Evolutionary conservation across 1,140 invertebrate species (phyloP).

Genomic region (Cryptotermes secundus): DNA sequence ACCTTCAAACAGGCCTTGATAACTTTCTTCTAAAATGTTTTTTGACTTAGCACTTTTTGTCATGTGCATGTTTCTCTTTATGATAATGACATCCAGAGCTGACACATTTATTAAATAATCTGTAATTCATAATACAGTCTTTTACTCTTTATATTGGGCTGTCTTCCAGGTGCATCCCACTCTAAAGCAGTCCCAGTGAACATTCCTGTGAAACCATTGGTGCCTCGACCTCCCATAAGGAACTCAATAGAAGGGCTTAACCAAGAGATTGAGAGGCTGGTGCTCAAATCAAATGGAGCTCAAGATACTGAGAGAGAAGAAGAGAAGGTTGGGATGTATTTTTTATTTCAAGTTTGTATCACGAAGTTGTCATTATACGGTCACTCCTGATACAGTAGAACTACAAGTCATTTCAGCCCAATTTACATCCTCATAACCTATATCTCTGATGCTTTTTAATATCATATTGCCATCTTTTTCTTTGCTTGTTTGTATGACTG

Average conservation of each 20-base stretch:
- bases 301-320: slow-evolving; percentile 24
- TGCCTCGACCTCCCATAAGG: slow-evolving; percentile 62
- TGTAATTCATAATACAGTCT: neutral
- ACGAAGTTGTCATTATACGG: too few relatives aligned
- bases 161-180: slow-evolving; percentile 37
- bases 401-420: too few relatives aligned
- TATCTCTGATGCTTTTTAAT: too few relatives aligned
- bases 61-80: neutral
- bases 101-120: neutral
- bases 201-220: slow-evolving; percentile 48
- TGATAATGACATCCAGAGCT: neutral
- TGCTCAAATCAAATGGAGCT: slow-evolving; percentile 47
- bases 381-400: too few relatives aligned
- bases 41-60: too few relatives aligned
- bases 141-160: neutral
- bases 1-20: too few relatives aligned
- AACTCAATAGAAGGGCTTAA: slow-evolving; percentile 83
- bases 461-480: too few relatives aligned
- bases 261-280: slow-evolving; percentile 77
- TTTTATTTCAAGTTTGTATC: neutral
- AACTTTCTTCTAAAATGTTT: too few relatives aligned
- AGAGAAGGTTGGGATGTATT: slow-evolving; percentile 28
- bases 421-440: too few relatives aligned
- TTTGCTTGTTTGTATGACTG: too few relatives aligned
- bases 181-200: slow-evolving; percentile 58